phyloP scores from a whole-genome alignment of 2,888 invertebrate species.

The Osedax frankpressi region DNA sequence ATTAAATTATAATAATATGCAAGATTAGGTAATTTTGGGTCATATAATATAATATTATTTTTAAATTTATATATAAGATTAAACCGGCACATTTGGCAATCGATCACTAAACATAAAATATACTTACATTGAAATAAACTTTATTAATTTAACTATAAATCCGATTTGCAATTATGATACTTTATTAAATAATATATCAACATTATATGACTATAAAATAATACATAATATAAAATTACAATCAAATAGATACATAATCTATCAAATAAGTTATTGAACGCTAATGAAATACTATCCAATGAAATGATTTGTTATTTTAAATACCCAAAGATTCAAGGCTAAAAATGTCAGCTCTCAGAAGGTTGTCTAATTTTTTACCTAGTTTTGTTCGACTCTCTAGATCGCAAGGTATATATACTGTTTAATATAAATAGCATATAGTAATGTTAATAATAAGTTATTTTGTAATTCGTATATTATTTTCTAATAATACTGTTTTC shows the following conservation, averaged over 20 bases:
- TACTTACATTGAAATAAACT: too few relatives aligned
- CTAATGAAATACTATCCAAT: neutral
- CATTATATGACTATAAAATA: too few relatives aligned
- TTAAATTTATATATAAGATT: too few relatives aligned
- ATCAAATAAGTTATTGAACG: neutral
- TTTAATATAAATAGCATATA: neutral
- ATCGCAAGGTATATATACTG: neutral
- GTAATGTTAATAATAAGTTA: neutral
- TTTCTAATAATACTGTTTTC: neutral
- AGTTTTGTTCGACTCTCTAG: conserved; percentile 1
- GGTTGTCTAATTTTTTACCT: conserved; percentile 9
- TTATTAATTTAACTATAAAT: too few relatives aligned
- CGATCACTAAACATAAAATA: too few relatives aligned
- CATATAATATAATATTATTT: too few relatives aligned
- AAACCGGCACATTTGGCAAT: too few relatives aligned
- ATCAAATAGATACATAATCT: neutral
- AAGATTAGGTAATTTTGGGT: too few relatives aligned
- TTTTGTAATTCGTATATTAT: neutral
- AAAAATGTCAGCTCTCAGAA: conserved; percentile 13
- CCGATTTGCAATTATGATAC: too few relatives aligned
- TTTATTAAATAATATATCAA: too few relatives aligned
- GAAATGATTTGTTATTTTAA: neutral
- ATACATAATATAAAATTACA: too few relatives aligned
- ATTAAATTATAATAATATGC: too few relatives aligned
- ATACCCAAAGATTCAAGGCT: neutral